Evolutionary conservation across 2,888 invertebrate genomes (phyloP), one percentile per base, ranked within the genome.

Genomic region (Congeria kusceri): DNA sequence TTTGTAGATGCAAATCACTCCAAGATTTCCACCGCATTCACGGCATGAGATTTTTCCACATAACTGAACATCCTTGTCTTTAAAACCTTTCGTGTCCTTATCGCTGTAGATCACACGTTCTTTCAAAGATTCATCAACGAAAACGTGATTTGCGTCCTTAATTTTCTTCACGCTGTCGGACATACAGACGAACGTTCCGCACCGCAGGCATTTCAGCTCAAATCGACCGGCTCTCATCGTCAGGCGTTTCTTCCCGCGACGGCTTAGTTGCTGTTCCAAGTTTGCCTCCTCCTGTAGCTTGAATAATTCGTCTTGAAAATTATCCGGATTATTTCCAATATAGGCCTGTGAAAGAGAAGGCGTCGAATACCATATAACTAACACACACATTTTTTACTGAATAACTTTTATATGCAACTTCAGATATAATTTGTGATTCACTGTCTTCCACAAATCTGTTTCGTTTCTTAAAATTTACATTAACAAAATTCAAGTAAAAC

Each of bases 191-290:
- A 88, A 89, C 3, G 72, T 61, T 53, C 86, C 84, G 65, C 92
- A 92, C 47, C 88, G 89, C 23, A 79, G 61, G 71, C 92, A 92
- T 18, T 86, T 81, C 27, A 92, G 72, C 23, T 83, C 84, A 77
- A 86, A 92, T 32, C 88, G 86, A 11, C 86, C 88, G 11, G 76
- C 67, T 0, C 72, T 65, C 4, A 84, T 64, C 3, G 62, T 18
- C 13, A 77, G 28, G 1, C 80, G 71, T 18, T 63, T 62, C 15
- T 25, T 46, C 18, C 74, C 67, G 1, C 66, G 32, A 1, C 74
- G 67, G 49, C 86, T 85, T 25, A 86, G 56, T 18, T 89, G 84
- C 11, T 87, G 76, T 25, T 85, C 85, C 9, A 84, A 28, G 32
- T 89, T 86, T 0, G 85, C 85, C 11, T 86, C 82, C 20, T 78